Percentiles rank a stretch among this genome's conserved stretches.
Conservation (phyloP, 2,888 invertebrate genomes). For the Trichacis sp. region DNA sequence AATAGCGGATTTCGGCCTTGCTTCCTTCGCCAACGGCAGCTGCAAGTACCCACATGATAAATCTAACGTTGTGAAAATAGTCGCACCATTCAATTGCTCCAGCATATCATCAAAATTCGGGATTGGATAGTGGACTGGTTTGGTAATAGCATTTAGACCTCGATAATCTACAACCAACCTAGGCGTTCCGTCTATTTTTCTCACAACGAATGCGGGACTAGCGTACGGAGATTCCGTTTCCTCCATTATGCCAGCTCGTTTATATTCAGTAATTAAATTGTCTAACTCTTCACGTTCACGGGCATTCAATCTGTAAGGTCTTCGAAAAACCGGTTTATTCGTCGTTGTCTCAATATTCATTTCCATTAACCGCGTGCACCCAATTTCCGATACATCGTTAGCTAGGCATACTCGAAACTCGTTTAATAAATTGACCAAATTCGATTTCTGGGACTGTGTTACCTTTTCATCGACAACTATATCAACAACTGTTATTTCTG, state of each 20-base stretch:
- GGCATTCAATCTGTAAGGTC: slow-evolving; percentile 23
- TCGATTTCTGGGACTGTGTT: background rate
- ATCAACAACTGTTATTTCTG: background rate
- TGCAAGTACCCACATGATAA: slow-evolving; percentile 11
- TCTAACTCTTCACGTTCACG: slow-evolving; percentile 19
- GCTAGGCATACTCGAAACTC: slow-evolving; percentile 5
- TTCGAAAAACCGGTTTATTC: background rate
- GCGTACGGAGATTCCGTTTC: slow-evolving; percentile 33
- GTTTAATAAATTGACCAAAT: slow-evolving; percentile 14
- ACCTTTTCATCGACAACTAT: background rate
- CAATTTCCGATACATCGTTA: background rate
- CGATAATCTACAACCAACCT: slow-evolving; percentile 50
- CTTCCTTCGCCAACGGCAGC: slow-evolving; percentile 28
- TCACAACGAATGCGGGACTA: slow-evolving; percentile 43
- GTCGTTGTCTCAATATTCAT: too few relatives aligned
- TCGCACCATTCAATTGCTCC: slow-evolving; percentile 1
- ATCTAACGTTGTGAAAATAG: slow-evolving; percentile 10
- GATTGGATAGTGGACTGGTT: background rate
- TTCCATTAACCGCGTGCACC: background rate
- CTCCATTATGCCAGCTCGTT: slow-evolving; percentile 11
- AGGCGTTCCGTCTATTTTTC: slow-evolving; percentile 42
- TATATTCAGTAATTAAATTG: slow-evolving; percentile 15
- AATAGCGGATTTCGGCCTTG: slow-evolving; percentile 28
- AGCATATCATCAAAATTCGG: background rate
- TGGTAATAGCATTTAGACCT: slow-evolving; percentile 45